Evolutionary conservation across 2,113 vertebrate genomes (phyloP).

Genomic region (Ceyx cyanopectus): DNA sequence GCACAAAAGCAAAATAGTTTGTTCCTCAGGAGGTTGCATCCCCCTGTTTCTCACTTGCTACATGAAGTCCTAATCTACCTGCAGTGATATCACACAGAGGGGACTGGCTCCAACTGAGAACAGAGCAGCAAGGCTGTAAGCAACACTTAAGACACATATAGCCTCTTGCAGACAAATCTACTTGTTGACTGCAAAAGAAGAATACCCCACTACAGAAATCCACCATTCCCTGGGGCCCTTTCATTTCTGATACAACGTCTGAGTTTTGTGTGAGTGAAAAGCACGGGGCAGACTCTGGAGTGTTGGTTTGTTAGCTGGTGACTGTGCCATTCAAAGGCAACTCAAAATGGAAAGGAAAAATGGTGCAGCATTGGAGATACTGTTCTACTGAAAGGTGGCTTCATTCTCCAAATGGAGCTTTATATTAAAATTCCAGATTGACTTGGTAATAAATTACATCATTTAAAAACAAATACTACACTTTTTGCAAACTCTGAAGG

Average conservation of each 20-base stretch:
- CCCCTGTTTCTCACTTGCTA: background rate
- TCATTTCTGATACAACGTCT: background rate
- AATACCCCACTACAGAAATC: fast-evolving
- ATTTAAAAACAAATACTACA: background rate
- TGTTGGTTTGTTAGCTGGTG: background rate
- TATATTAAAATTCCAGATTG: background rate
- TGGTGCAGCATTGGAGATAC: background rate
- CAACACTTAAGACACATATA: background rate
- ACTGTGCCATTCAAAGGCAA: background rate
- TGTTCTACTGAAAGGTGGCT: background rate
- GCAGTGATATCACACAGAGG: background rate
- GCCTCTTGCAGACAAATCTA: background rate
- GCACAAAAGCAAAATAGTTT: background rate
- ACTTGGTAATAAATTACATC: background rate
- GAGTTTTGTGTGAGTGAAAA: background rate
- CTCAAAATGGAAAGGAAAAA: background rate
- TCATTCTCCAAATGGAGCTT: background rate
- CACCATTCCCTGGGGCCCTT: background rate
- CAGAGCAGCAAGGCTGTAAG: background rate
- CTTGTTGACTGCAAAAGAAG: fast-evolving
- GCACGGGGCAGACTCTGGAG: background rate
- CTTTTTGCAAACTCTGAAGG: background rate
- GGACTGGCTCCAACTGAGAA: background rate
- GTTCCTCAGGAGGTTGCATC: background rate
- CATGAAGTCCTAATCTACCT: background rate